A percentile compares a stretch with the other conserved stretches of the same genome.
Conservation (phyloP, 2,797 vertebrate genomes). For the Pelodytes ibericus region DNA sequence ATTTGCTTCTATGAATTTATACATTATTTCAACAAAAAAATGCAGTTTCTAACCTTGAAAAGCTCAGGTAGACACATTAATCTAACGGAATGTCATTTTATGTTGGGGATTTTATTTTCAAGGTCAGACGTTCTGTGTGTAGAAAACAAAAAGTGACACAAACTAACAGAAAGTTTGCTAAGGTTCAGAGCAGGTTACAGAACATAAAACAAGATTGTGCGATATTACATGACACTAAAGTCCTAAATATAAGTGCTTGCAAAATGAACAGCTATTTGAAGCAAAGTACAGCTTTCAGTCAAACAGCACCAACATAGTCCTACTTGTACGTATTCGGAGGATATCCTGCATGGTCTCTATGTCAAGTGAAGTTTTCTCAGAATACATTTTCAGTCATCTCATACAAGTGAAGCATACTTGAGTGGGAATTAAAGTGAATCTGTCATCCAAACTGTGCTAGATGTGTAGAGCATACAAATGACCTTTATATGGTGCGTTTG, state of each 20-base stretch:
- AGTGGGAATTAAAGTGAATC: not conserved
- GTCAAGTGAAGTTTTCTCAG: not conserved
- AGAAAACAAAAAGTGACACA: constrained; percentile 44
- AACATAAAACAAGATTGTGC: constrained; percentile 46
- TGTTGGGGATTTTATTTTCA: constrained; percentile 40
- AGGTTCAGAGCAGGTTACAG: constrained; percentile 47
- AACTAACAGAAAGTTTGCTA: constrained; percentile 50
- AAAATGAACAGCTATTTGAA: not conserved
- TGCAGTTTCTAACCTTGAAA: constrained; percentile 50
- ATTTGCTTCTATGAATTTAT: constrained; percentile 54
- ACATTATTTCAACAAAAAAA: constrained; percentile 50
- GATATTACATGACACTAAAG: constrained; percentile 8
- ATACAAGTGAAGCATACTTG: not conserved
- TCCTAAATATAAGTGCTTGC: constrained; percentile 8
- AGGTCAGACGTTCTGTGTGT: constrained; percentile 45
- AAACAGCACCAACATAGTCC: not conserved
- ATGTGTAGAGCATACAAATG: not conserved
- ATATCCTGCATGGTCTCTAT: not conserved
- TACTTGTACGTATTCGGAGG: not conserved
- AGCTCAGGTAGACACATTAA: constrained; percentile 45
- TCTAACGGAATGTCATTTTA: constrained; percentile 40
- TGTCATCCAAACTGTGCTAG: not conserved
- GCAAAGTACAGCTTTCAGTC: too few relatives aligned
- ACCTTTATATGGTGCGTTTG: not conserved
- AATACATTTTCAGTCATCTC: not conserved